phyloP scores from a whole-genome alignment of 2,797 vertebrate species.

The Ciconia nigra region DNA sequence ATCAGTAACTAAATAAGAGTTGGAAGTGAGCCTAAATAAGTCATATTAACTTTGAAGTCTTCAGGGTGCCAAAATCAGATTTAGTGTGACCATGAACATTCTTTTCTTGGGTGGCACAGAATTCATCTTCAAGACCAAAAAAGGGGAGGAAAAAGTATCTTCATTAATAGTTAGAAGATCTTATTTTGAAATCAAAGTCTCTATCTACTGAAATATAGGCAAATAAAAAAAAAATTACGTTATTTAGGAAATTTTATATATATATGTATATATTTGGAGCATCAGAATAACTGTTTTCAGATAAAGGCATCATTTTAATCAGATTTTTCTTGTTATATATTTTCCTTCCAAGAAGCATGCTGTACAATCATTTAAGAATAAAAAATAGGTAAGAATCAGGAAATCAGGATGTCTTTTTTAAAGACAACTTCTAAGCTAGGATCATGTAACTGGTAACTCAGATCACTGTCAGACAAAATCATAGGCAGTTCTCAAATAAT shows the following conservation, averaged over 20 bases:
- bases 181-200: background rate
- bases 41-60: background rate
- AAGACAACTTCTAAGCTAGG: background rate
- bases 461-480: background rate
- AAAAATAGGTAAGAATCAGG: background rate
- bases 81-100: background rate
- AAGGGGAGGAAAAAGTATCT: accelerated
- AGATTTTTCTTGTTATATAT: background rate
- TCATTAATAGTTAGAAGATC: background rate
- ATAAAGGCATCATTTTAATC: background rate
- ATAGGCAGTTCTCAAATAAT: background rate
- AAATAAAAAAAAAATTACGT: background rate
- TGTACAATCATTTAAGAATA: background rate
- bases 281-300: background rate
- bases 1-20: background rate
- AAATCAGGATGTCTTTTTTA: background rate
- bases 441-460: background rate
- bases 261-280: background rate
- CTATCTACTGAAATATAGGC: background rate
- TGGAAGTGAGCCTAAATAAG: background rate
- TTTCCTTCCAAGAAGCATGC: background rate
- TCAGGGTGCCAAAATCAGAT: background rate
- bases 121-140: background rate
- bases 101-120: background rate
- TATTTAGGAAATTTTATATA: background rate